A percentile compares a stretch with the other conserved stretches of the same genome.
Conservation (phyloP, 2,113 vertebrate species). For the Plecotus auritus region DNA sequence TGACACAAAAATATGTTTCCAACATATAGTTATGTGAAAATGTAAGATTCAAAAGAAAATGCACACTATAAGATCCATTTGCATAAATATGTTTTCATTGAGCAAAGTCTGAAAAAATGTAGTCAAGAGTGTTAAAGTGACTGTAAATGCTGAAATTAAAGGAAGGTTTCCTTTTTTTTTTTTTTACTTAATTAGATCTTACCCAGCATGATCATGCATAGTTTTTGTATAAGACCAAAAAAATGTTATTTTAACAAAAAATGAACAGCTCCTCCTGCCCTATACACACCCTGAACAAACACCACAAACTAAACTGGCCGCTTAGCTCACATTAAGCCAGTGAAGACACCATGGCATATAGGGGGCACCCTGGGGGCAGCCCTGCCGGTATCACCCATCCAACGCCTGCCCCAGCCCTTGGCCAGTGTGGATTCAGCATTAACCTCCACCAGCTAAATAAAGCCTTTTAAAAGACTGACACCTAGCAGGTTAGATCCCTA, state of each 20-base stretch:
- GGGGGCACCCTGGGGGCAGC: background rate
- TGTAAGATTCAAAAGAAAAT: conserved; percentile 15
- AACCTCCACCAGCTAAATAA: background rate
- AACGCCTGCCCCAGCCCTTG: background rate
- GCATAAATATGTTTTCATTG: background rate
- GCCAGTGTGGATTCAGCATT: background rate
- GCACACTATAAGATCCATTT: background rate
- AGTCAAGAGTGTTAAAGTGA: background rate
- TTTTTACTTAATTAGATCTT: background rate
- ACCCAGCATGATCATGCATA: background rate
- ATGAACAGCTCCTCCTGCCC: background rate
- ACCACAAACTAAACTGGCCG: background rate
- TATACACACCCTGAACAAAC: background rate
- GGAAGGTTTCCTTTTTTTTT: background rate
- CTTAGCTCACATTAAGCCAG: background rate
- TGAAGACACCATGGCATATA: background rate
- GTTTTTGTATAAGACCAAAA: background rate
- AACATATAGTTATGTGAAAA: background rate
- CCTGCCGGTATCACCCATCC: background rate
- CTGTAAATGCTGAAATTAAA: background rate
- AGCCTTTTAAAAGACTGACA: background rate
- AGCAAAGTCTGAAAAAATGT: background rate
- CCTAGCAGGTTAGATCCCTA: background rate
- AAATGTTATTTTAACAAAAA: background rate
- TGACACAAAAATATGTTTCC: background rate